Evolutionary conservation across 1,140 invertebrate species (phyloP).

Genomic region (Diprion similis): DNA sequence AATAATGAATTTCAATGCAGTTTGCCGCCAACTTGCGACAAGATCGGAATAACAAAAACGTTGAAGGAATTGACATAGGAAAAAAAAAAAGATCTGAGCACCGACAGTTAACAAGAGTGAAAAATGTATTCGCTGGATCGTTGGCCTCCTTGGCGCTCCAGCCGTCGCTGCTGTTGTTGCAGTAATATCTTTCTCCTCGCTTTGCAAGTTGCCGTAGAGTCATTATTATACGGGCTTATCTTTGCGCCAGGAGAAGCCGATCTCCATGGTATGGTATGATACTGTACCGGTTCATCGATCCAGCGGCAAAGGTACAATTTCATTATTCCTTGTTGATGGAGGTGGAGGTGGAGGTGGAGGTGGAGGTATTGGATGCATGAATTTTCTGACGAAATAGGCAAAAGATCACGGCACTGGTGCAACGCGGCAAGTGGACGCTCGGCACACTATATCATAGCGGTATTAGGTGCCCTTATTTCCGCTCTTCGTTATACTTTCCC

Average conservation of each 20-base stretch:
- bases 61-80: neutral
- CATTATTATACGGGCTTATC: neutral
- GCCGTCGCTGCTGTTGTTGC: neutral
- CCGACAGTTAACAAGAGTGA: neutral
- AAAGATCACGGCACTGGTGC: too few relatives aligned
- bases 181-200: neutral
- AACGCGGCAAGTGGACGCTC: neutral
- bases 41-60: neutral
- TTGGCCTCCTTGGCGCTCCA: neutral
- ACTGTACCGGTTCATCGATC: neutral
- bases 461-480: conserved; percentile 7
- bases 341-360: too few relatives aligned
- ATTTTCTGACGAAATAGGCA: too few relatives aligned
- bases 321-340: neutral
- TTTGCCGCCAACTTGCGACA: too few relatives aligned
- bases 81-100: neutral
- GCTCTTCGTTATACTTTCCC: neutral
- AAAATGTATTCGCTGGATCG: neutral
- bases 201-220: neutral
- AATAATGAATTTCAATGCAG: too few relatives aligned
- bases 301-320: neutral
- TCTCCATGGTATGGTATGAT: neutral
- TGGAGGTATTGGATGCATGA: too few relatives aligned
- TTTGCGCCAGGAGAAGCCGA: neutral
- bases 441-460: neutral